Evolutionary conservation across 2,888 invertebrate species (phyloP), one percentile per base, ranked within the genome.

Genomic region (Parthenolecanium corni): DNA sequence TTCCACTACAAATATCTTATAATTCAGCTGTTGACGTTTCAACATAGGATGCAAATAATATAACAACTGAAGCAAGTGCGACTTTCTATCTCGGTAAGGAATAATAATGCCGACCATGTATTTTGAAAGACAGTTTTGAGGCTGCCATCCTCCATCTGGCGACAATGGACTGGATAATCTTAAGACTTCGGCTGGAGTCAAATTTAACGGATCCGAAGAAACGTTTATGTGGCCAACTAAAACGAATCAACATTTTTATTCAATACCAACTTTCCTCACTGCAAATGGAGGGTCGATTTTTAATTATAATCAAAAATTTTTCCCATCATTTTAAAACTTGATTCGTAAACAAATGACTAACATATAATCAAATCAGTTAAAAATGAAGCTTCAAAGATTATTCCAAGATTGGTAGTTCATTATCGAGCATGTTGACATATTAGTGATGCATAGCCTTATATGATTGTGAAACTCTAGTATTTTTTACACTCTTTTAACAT

Each of bases 81-180:
- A 71, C 64, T 71, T 70, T 24, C 79, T 70, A 68, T 77, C 76
- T 58, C 77, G 68, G 70, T 79, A 82, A 3, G 82, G 82, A 38
- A 82, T 76, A 54, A 82, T 75, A 51, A 82, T 74, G 64, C 81
- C 82, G 70, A 80, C 73, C 66, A 71, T 69, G 69, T 79, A 76
- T 20, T 77, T 71, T 1, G 81, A 70, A 40, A 68, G 68, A 66
- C 74, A 74, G 36, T 74, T 71, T 1, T 69, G 66, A 0, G 82
- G 82, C 49, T 70, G 71, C 70, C 74, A 79, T 49, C 75, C 74
- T 31, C 79, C 80, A 2, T 81, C 81, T 1, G 72, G 69, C n/a
- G 51, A 21, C 61, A 69, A 47, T 31, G 65, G 58, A 21, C 65
- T 65, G 1, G 54, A 58, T 1, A 66, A 65, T 36, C 66, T 66